Percentiles rank a stretch among this genome's conserved stretches.
Evolutionary conservation across 1,140 invertebrate genomes (phyloP).

Genomic region (Nasonia giraulti): DNA sequence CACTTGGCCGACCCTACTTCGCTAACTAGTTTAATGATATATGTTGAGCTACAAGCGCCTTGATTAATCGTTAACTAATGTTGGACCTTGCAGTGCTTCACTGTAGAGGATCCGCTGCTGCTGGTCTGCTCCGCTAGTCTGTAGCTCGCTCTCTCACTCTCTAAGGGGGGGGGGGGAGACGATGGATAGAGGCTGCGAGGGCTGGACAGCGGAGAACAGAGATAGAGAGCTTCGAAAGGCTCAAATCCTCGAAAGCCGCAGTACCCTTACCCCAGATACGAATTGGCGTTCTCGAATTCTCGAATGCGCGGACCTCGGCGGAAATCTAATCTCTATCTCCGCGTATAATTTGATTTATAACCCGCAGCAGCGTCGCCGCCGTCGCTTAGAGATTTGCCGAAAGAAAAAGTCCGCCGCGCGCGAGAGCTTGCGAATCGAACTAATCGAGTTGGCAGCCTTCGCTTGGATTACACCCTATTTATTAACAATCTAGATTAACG

Average conservation of each 20-base stretch:
- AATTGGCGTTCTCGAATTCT: slow-evolving; percentile 57
- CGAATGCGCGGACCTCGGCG: slow-evolving; percentile 64
- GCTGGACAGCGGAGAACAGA: slow-evolving; percentile 9
- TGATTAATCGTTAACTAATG: slow-evolving; percentile 76
- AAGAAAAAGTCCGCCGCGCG: slow-evolving; percentile 50
- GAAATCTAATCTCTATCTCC: slow-evolving; percentile 70
- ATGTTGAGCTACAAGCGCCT: slow-evolving; percentile 75
- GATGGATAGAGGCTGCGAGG: slow-evolving; percentile 46
- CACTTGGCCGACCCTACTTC: slow-evolving; percentile 75
- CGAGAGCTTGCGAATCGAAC: slow-evolving; percentile 38
- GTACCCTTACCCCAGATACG: slow-evolving; percentile 58
- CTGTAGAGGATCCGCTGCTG: slow-evolving; percentile 57
- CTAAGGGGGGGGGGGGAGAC: slow-evolving; percentile 51
- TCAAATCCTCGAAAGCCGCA: slow-evolving; percentile 60
- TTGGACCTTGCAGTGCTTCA: slow-evolving; percentile 72
- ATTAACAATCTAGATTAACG: slow-evolving; percentile 32
- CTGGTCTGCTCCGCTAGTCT: neutral
- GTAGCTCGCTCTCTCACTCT: too few relatives aligned
- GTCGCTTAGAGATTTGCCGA: slow-evolving; percentile 37
- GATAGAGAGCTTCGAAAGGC: slow-evolving; percentile 54
- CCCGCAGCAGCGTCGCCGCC: slow-evolving; percentile 47
- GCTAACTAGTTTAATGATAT: slow-evolving; percentile 76
- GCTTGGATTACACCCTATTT: neutral
- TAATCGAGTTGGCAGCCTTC: slow-evolving; percentile 45
- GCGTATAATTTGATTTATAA: slow-evolving; percentile 71